phyloP scores from a whole-genome alignment of 2,888 invertebrate genomes.

The Ariolimax columbianus region DNA sequence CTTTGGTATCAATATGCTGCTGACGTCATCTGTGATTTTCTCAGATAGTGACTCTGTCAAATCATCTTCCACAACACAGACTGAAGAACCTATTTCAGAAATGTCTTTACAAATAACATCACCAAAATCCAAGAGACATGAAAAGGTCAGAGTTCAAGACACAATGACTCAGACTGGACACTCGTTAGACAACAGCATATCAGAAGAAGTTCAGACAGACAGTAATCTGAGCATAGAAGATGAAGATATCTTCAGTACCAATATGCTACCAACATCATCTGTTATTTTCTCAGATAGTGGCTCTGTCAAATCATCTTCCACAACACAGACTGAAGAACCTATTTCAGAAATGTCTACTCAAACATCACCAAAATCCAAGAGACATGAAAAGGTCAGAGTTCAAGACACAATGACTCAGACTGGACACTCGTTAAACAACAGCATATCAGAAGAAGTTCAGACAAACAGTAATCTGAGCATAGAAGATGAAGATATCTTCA shows the following conservation, averaged over 20 bases:
- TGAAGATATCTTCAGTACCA: not conserved
- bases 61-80: constrained; percentile 22
- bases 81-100: constrained; percentile 37
- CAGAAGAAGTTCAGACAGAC: constrained; percentile 61
- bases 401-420: constrained; percentile 61
- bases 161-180: constrained; percentile 60
- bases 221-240: constrained; percentile 22
- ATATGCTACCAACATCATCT: constrained; percentile 10
- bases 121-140: not conserved
- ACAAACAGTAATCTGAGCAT: constrained; percentile 55
- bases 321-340: constrained; percentile 22
- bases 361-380: not conserved
- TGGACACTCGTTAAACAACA: constrained; percentile 58
- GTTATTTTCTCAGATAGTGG: not conserved
- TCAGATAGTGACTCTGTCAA: not conserved
- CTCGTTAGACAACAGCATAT: constrained; percentile 58
- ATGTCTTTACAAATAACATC: constrained; percentile 32
- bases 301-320: not conserved
- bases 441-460: constrained; percentile 58
- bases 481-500: not conserved
- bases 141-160: constrained; percentile 48
- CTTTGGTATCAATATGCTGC: constrained; percentile 1
- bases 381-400: constrained; percentile 14
- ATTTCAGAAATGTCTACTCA: no score
- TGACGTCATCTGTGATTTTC: not conserved